A percentile compares a stretch with the other conserved stretches of the same genome.
Conservation (phyloP, 2,113 vertebrate species). For the Daubentonia madagascariensis region DNA sequence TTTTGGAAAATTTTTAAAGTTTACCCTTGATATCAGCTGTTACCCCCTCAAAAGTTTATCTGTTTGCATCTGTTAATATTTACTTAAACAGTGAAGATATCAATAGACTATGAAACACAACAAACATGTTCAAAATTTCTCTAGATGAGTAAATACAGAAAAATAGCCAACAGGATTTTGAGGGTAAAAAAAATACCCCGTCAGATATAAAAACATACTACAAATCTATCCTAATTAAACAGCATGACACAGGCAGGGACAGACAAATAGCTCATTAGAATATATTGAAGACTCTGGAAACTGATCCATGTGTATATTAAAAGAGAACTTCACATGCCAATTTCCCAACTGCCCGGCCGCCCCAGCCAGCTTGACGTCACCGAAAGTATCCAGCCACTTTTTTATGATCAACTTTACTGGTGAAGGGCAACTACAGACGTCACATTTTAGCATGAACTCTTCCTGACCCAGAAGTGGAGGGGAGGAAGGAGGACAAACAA, state of each 20-base stretch:
- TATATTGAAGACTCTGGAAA: neutral
- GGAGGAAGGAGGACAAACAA: neutral
- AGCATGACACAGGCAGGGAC: neutral
- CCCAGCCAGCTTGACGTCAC: neutral
- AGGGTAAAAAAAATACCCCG: neutral
- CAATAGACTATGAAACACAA: neutral
- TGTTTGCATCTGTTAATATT: conserved; percentile 29
- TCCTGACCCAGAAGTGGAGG: neutral
- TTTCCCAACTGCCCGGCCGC: neutral
- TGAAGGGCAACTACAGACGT: neutral
- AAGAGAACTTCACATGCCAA: neutral
- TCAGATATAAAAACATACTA: neutral
- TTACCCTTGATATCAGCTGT: conserved; percentile 28
- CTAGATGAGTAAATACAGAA: neutral
- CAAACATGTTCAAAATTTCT: neutral
- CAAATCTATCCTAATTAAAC: neutral
- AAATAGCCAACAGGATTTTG: neutral
- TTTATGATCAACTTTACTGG: neutral
- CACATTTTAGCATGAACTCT: neutral
- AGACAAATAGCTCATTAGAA: neutral
- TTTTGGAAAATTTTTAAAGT: conserved; percentile 12
- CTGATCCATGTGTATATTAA: neutral
- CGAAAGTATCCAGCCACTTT: neutral
- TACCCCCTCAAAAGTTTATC: neutral
- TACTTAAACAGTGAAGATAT: conserved; percentile 29